Base-by-base conservation (phyloP, 2,888 invertebrate genomes). In the Chloromyia formosa region DNA sequence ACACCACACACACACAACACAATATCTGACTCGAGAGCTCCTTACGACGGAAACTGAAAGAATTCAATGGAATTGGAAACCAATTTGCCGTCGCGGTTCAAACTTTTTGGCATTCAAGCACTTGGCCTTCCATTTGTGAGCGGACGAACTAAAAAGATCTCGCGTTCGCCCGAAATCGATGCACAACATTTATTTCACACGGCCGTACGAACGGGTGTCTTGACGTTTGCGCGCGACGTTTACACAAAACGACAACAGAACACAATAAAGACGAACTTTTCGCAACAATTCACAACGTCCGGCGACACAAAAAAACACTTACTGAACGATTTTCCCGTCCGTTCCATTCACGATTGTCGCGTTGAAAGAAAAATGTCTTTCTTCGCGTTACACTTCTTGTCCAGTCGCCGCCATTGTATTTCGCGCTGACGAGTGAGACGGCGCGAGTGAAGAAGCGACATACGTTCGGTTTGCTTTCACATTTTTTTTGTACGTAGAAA, bases 381-480 rank as follows among this genome's bases (percentile, higher is more conserved):
- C 2, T 35, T 66, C 45, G 42, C 66, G 42, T 45, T 66, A 20
- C 18, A 58, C 71, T 68, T 74, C 58, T 68, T 68, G 42, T 68
- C 60, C 68, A 66, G 74, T 68, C 74, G 74, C 66, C 75, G 72
- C 72, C 72, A 72, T 75, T 72, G 56, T 75, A 27, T 72, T 64
- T 62, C 23, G 64, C 56, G 40, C 56, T 62, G 62, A 71, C 71
- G 71, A 56, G 54, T 54, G 54, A 69, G 54, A 69, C 54, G 14
- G 53, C 53, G 54, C 35, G 68, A 69, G 14, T 14, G 14, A 14
- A 68, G 74, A 74, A 42, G 16, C 74, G 27, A 60, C 45, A 35
- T 49, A 69, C 53, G 60, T 23, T 35, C 12, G 54, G 54, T 35
- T 53, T 69, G 69, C 69, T 69, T 69, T 69, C 69, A 69, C 56